Evolutionary conservation across 2,113 vertebrate species (phyloP), one percentile per base, ranked within the genome.

Genomic region (Gavia stellata): DNA sequence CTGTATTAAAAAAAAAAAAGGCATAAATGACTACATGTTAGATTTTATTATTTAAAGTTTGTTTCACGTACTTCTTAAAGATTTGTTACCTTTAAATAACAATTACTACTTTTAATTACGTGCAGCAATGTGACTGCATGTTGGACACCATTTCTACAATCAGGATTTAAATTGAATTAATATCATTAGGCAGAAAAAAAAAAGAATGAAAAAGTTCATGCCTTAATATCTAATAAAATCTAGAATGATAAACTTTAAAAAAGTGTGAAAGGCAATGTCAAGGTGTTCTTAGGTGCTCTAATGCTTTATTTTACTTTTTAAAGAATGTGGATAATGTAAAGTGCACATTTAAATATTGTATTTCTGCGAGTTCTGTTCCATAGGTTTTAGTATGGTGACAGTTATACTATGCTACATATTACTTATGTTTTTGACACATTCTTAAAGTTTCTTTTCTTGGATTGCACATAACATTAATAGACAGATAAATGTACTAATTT

Each of bases 1-100:
- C 99, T 99, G 98, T 31, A 73, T 83, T 52, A 36, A 89, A 96
- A 97, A 91, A 87, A 80, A 95, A 72, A 79, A 87, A 53, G 14
- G 86, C 7, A 85, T 13, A 63, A 62, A 55, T 62, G 42, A 73
- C 5, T 75, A 20, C 3, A 31, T 10, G 34, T 65, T 93, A 90
- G 47, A 45, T 55, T 87, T 79, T 17, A 61, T 61, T 55, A n/a
- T 21, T 58, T 55, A 71, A 61, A 65, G 81, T 81, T 93, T 66
- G 4, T 17, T 92, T 55, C 61, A 58, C 3, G 21, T 21, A 50
- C 12, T 53, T 73, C 45, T 56, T 79, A 36, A 33, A 94, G 6
- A 65, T 65, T 52, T 66, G 4, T 49, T 59, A 52, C 6, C 18
- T 87, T 72, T 52, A 66, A 77, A 42, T 26, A 6, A n/a, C 45